Conservation (phyloP, 2,888 invertebrate genomes). For the Steinernema hermaphroditum region DNA sequence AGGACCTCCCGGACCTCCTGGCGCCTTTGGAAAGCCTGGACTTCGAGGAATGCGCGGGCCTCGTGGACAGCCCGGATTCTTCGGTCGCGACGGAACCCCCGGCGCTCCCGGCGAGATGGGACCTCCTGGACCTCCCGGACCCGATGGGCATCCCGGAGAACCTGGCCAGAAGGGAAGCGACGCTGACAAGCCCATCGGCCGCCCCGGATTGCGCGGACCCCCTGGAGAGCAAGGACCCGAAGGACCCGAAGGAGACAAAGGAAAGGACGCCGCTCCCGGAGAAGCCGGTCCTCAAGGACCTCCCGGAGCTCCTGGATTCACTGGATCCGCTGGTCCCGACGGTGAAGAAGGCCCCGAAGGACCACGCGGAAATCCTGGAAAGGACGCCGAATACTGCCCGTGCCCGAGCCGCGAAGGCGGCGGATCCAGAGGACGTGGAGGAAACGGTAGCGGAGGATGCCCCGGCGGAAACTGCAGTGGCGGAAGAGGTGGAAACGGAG, state of each 20-base stretch:
- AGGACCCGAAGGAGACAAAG: constrained; percentile 43
- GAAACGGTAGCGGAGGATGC: constrained; percentile 5
- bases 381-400: constrained; percentile 54
- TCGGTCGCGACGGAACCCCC: constrained; percentile 55
- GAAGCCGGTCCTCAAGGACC: constrained; percentile 33
- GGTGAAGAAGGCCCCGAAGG: constrained; percentile 47
- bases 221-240: constrained; percentile 48
- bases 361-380: constrained; percentile 41
- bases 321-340: constrained; percentile 31
- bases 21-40: constrained; percentile 34
- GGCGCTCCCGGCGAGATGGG: constrained; percentile 55
- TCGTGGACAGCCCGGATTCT: constrained; percentile 58
- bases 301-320: constrained; percentile 35
- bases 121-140: constrained; percentile 48
- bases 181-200: constrained; percentile 59
- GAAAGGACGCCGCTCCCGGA: constrained; percentile 41
- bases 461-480: not conserved
- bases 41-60: constrained; percentile 58
- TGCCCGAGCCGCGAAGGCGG: constrained; percentile 48
- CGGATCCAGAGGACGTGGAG: not conserved
- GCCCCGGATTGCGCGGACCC: constrained; percentile 53
- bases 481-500: too few species aligned
- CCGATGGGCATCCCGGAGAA: constrained; percentile 54
- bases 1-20: constrained; percentile 44
- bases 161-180: constrained; percentile 59